Conservation (phyloP, 2,113 vertebrate species). For the Antennarius striatus region DNA sequence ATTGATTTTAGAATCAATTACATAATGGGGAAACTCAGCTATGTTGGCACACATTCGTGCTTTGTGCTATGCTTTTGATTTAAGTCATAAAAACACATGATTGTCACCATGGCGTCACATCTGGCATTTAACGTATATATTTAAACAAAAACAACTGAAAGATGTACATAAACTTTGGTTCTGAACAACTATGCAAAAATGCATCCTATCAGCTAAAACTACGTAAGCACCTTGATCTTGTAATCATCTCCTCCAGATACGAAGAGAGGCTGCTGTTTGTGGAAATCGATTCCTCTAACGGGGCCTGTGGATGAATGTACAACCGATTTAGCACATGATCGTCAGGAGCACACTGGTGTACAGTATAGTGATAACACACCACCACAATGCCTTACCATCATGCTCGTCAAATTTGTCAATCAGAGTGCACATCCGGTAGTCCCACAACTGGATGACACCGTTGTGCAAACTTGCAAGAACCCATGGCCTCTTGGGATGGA, state of each 20-base stretch:
- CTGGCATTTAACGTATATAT: too few relatives aligned
- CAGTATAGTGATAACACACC: neutral
- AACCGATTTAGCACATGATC: neutral
- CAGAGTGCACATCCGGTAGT: slow-evolving; percentile 97
- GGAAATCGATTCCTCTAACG: slow-evolving; percentile 95
- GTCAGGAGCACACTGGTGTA: neutral
- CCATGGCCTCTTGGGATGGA: slow-evolving; percentile 96
- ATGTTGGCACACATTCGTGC: too few relatives aligned
- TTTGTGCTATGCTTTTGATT: too few relatives aligned
- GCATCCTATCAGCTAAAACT: too few relatives aligned
- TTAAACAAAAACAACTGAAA: too few relatives aligned
- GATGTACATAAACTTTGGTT: too few relatives aligned
- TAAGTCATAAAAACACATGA: too few relatives aligned
- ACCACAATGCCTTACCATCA: slow-evolving; percentile 81
- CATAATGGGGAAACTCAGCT: too few relatives aligned
- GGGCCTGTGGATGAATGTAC: slow-evolving; percentile 78
- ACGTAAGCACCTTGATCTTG: slow-evolving; percentile 90
- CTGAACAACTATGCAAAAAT: neutral
- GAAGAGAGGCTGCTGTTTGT: slow-evolving; percentile 97
- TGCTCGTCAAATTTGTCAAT: slow-evolving; percentile 98
- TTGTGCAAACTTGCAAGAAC: slow-evolving; percentile 96
- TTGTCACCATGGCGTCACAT: too few relatives aligned
- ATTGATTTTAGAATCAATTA: too few relatives aligned
- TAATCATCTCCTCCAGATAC: slow-evolving; percentile 98
- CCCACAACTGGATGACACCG: slow-evolving; percentile 97